Evolutionary conservation across 2,888 invertebrate genomes (phyloP).

Genomic region (Sipha maydis): DNA sequence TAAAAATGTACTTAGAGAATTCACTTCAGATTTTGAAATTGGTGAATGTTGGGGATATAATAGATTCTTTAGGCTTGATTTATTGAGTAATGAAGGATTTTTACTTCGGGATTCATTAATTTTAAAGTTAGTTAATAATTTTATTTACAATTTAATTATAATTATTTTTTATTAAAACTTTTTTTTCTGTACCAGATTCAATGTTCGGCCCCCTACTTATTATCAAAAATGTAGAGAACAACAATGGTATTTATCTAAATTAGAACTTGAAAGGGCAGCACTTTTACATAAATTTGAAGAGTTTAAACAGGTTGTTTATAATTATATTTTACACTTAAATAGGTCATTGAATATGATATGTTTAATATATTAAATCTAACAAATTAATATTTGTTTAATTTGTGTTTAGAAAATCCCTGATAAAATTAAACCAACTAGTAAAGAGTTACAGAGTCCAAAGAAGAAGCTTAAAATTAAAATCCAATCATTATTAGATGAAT

Average conservation of each 20-base stretch:
- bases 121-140: constrained; percentile 71
- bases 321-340: neutral
- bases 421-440: constrained; percentile 41
- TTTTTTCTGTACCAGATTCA: constrained; percentile 73
- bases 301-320: constrained; percentile 47
- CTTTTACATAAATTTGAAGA: constrained; percentile 41
- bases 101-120: constrained; percentile 85
- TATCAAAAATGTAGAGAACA: constrained; percentile 93
- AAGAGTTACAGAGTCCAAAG: constrained; percentile 34
- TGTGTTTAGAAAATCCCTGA: constrained; percentile 37
- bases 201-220: constrained; percentile 92
- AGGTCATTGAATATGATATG: neutral
- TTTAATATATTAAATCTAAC: neutral
- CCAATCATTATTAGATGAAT: constrained; percentile 53
- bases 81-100: constrained; percentile 90
- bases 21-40: constrained; percentile 94
- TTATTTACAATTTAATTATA: neutral
- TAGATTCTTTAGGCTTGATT: constrained; percentile 88
- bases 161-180: neutral
- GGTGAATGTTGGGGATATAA: constrained; percentile 98
- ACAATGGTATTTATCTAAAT: constrained; percentile 76
- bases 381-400: neutral
- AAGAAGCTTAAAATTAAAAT: constrained; percentile 54
- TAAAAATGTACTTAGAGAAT: constrained; percentile 92
- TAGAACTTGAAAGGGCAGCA: constrained; percentile 47